Evolutionary conservation across 2,797 vertebrate species (phyloP).

Genomic region (Falco novaeseelandiae): DNA sequence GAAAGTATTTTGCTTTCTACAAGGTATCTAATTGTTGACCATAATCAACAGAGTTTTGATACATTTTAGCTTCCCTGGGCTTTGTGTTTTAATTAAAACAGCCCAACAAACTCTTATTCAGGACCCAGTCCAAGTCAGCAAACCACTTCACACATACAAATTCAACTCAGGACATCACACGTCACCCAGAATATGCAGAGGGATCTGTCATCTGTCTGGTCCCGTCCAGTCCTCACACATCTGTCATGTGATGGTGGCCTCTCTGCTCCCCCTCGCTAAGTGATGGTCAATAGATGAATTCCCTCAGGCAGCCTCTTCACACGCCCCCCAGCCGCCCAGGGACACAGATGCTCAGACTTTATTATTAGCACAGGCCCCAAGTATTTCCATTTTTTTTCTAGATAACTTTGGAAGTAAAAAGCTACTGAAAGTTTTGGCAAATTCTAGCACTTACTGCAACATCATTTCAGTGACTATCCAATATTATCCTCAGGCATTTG

Average conservation of each 20-base stretch:
- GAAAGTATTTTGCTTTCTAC: neutral
- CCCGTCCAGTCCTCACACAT: fast-evolving
- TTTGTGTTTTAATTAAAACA: neutral
- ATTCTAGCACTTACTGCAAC: neutral
- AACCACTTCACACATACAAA: neutral
- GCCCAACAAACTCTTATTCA: neutral
- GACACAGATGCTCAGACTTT: neutral
- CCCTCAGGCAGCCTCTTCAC: neutral
- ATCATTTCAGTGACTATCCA: neutral
- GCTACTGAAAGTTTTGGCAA: neutral
- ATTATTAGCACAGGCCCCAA: neutral
- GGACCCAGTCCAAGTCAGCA: neutral
- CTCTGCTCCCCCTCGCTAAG: neutral
- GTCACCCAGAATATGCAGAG: neutral
- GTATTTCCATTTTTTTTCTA: neutral
- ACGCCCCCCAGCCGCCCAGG: neutral
- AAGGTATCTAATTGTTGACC: neutral
- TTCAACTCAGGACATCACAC: neutral
- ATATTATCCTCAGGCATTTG: neutral
- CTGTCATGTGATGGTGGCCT: fast-evolving
- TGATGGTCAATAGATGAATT: neutral
- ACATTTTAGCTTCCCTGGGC: neutral
- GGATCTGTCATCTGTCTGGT: neutral
- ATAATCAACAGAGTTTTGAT: neutral
- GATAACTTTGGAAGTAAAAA: neutral